Evolutionary conservation across 2,888 invertebrate genomes (phyloP).

Genomic region (Dioctria linearis): DNA sequence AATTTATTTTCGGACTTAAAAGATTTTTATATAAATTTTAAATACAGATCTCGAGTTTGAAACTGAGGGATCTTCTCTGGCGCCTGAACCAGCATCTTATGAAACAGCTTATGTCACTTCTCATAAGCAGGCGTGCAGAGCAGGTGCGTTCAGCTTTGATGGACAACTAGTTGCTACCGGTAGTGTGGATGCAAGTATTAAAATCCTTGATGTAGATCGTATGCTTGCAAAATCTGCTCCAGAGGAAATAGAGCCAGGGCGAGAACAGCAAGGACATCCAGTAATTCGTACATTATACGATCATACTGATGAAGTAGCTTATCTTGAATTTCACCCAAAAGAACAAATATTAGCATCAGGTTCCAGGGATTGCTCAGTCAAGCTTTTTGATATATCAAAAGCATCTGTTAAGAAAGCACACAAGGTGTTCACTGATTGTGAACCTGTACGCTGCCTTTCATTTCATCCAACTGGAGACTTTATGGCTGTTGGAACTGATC

Average conservation of each 20-base stretch:
- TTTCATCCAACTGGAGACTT: conserved; percentile 98
- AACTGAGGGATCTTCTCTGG: conserved; percentile 92
- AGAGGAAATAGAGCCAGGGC: conserved; percentile 85
- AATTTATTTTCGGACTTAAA: too few species aligned
- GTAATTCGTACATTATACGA: conserved; percentile 96
- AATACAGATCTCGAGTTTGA: conserved; percentile 92
- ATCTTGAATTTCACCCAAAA: conserved; percentile 95
- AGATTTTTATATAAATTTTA: conserved; percentile 22
- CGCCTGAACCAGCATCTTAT: conserved; percentile 97
- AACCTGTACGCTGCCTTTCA: conserved; percentile 89
- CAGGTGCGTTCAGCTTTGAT: conserved; percentile 95
- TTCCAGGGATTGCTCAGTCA: conserved; percentile 93
- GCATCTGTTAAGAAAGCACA: conserved; percentile 98
- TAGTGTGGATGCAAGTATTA: conserved; percentile 98
- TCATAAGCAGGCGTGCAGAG: conserved; percentile 95
- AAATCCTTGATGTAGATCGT: conserved; percentile 98
- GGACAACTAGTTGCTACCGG: conserved; percentile 98
- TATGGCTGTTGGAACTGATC: conserved; percentile 93
- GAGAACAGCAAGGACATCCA: conserved; percentile 95
- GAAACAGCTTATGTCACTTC: conserved; percentile 99
- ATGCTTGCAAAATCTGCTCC: conserved; percentile 99
- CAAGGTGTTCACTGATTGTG: conserved; percentile 95
- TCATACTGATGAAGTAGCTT: conserved; percentile 97
- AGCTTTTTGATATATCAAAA: conserved; percentile 98
- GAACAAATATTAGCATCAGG: conserved; percentile 96